Conservation (phyloP, 2,888 invertebrate species). For the Alcis repandata region DNA sequence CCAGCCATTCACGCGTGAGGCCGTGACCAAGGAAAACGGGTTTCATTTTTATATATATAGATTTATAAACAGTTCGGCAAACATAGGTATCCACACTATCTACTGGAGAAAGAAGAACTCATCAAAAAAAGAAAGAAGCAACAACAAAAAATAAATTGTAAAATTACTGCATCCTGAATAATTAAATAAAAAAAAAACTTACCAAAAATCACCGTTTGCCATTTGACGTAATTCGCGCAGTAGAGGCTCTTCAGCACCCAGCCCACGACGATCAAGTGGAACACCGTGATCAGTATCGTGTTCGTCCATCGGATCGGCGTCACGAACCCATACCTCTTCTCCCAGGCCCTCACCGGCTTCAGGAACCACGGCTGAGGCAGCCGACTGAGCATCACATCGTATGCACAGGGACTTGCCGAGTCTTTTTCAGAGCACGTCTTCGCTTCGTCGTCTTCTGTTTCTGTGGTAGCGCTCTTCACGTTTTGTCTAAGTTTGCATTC, state of each 20-base stretch:
- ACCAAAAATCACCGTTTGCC: conserved; percentile 87
- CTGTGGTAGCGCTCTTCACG: conserved; percentile 20
- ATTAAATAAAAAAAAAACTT: conserved; percentile 65
- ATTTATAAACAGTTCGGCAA: no score
- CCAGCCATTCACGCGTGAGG: no score
- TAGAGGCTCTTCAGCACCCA: conserved; percentile 62
- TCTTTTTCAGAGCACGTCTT: conserved; percentile 1
- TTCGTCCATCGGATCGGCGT: conserved; percentile 89
- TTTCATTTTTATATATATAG: no score
- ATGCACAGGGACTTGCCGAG: conserved; percentile 43
- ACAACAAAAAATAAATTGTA: no score
- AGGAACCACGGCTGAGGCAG: conserved; percentile 62
- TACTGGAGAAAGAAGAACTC: no score
- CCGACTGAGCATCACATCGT: conserved; percentile 57
- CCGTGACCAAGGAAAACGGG: no score
- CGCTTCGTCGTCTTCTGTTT: conserved; percentile 6
- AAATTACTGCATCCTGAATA: no score
- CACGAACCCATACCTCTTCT: conserved; percentile 78
- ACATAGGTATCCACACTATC: no score
- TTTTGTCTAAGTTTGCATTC: conserved; percentile 49
- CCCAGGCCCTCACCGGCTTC: conserved; percentile 64
- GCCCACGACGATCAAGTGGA: conserved; percentile 73
- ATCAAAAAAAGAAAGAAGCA: no score
- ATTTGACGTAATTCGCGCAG: conserved; percentile 63
- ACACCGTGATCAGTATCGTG: conserved; percentile 81